phyloP scores from a whole-genome alignment of 1,140 invertebrate genomes.

The Ruditapes philippinarum region DNA sequence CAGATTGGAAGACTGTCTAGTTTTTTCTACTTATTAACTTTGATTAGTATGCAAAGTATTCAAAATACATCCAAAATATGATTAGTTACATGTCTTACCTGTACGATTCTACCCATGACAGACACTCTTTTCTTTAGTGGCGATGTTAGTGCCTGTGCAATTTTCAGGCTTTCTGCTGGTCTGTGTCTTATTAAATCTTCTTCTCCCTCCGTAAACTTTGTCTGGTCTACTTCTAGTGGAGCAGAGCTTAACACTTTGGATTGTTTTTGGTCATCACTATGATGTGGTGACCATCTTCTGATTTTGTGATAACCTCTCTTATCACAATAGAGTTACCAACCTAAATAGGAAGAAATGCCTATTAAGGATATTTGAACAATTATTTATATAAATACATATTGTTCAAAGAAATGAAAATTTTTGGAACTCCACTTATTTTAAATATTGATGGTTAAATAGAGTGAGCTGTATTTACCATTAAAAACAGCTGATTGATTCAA shows the following conservation, averaged over 20 bases:
- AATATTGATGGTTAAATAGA: neutral
- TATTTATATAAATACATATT: conserved; percentile 22
- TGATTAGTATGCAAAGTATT: conserved; percentile 24
- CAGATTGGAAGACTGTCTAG: conserved; percentile 15
- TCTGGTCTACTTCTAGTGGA: neutral
- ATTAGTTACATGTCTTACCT: conserved; percentile 23
- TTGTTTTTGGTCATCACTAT: conserved; percentile 23
- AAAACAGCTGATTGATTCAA: conserved; percentile 23
- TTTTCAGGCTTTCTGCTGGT: conserved; percentile 11
- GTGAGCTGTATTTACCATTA: conserved; percentile 17
- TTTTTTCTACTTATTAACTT: too few species aligned
- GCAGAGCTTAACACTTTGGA: conserved; percentile 7
- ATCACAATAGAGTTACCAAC: conserved; percentile 8
- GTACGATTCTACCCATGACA: neutral
- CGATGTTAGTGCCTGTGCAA: neutral
- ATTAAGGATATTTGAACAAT: conserved; percentile 12
- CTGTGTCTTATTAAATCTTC: neutral
- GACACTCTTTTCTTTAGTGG: neutral
- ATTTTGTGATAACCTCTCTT: conserved; percentile 20
- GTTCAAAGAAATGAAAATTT: conserved; percentile 19
- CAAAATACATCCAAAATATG: conserved; percentile 25
- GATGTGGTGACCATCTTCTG: conserved; percentile 31
- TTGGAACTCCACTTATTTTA: conserved; percentile 12
- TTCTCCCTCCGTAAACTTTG: conserved; percentile 19
- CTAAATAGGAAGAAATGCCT: conserved; percentile 7